phyloP scores from a whole-genome alignment of 2,888 invertebrate species.

The Schizaphis graminum region DNA sequence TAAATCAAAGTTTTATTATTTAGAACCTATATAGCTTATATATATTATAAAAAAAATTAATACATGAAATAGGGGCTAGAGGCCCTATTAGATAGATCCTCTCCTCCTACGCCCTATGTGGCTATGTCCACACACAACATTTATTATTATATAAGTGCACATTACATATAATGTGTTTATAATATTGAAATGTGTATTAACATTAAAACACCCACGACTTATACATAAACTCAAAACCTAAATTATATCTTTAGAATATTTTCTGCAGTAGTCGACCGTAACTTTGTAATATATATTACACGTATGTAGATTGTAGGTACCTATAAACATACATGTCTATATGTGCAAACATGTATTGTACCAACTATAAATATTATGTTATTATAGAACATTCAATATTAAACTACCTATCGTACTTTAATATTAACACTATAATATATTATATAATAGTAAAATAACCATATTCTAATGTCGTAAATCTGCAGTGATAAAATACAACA shows the following conservation, averaged over 20 bases:
- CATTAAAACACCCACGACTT: not conserved
- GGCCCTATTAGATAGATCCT: not conserved
- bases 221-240: not conserved
- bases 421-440: not conserved
- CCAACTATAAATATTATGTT: not conserved
- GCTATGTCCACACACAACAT: not conserved
- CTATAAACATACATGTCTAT: not conserved
- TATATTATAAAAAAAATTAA: not conserved
- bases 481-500: not conserved
- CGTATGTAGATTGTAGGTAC: not conserved
- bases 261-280: not conserved
- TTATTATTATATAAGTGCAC: not conserved
- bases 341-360: not conserved
- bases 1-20: not conserved
- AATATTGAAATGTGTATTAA: not conserved
- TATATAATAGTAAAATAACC: not conserved
- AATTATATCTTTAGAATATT: not conserved
- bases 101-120: not conserved
- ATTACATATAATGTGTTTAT: not conserved
- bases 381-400: not conserved
- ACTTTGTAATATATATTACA: not conserved
- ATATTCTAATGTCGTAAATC: not conserved
- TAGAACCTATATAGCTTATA: not conserved
- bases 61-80: not conserved
- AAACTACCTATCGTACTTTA: not conserved